These are phyloP conservation scores for Platygyra sinensis DNA, from an alignment of 64 coral and sea anemone species.

Conservation along the genomic window DNA sequence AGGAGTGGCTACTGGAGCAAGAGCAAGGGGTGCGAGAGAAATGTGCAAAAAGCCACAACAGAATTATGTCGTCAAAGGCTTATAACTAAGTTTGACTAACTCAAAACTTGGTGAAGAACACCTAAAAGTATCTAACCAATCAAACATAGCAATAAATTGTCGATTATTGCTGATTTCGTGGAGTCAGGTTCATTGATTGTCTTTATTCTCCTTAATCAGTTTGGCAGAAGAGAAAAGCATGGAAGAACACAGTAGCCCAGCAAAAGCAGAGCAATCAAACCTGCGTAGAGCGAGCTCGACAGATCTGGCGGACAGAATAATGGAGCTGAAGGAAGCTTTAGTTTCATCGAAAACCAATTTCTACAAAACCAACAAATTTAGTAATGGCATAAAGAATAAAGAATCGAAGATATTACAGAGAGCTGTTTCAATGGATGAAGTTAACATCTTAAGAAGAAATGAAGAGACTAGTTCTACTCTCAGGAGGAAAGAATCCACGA, in stretches of 20 bases:
- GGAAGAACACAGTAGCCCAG: neutral
- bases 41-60: no score
- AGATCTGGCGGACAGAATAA: slow-evolving; percentile 35
- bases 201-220: neutral
- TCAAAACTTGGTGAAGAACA: no score
- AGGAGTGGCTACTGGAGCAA: no score
- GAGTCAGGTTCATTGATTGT: no score
- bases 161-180: no score
- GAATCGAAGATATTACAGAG: neutral
- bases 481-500: neutral
- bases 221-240: slow-evolving; percentile 11
- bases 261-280: neutral
- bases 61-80: no score
- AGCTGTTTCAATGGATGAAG: slow-evolving; percentile 10
- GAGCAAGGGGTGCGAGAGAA: no score
- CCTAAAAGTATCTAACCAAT: no score
- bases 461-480: neutral
- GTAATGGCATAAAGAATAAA: neutral
- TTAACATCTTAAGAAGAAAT: slow-evolving; percentile 2
- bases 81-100: no score
- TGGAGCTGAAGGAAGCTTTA: slow-evolving; percentile 37
- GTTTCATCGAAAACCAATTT: neutral
- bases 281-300: neutral
- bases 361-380: neutral
- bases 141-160: no score